Evolutionary conservation across 2,797 vertebrate species (phyloP), one percentile per base, ranked within the genome.

Genomic region (Ciconia nigra): DNA sequence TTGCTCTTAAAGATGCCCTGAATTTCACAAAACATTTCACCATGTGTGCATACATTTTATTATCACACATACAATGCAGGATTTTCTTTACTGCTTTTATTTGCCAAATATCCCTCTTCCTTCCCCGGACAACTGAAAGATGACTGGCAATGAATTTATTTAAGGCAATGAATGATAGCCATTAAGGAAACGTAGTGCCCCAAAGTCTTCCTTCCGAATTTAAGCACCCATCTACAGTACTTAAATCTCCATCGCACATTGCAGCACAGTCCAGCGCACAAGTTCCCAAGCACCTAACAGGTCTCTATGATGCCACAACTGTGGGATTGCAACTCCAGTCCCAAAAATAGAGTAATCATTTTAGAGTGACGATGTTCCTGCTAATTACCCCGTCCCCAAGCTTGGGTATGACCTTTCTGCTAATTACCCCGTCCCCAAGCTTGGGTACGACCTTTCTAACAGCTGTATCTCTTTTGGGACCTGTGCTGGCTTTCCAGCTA

Each of bases 301-400:
- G 44, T 42, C 49, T 52, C 82, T 35, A 7, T 1, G 7, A 41
- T 0, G 0, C 55, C 70, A 77, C 62, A 78, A 20, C 42, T 37
- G 69, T 46, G 73, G 80, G 73, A 62, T 2, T 90, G 78, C 62
- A 89, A 54, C 44, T 80, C 63, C 44, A 20, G 37, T 13, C 55
- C 67, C 47, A 37, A 80, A 94, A 95, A 91, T 4, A 95, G 74
- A 89, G 86, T 15, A 42, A 11, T 15, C 42, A 37, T 87, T 96
- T 93, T 41, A 70, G 77, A 82, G 33, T 22, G 28, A 25, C 4
- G 20, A 62, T 0, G 0, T 15, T 72, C 39, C 62, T 78, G 54
- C 25, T 61, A 86, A 94, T 93, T 81, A 88, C 26, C 72, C 51
- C 6, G 6, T 12, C 41, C 73, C 24, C 4, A 6, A 84, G 62